Base-by-base conservation (phyloP, 2,888 invertebrate genomes). In the Sepiola atlantica region DNA sequence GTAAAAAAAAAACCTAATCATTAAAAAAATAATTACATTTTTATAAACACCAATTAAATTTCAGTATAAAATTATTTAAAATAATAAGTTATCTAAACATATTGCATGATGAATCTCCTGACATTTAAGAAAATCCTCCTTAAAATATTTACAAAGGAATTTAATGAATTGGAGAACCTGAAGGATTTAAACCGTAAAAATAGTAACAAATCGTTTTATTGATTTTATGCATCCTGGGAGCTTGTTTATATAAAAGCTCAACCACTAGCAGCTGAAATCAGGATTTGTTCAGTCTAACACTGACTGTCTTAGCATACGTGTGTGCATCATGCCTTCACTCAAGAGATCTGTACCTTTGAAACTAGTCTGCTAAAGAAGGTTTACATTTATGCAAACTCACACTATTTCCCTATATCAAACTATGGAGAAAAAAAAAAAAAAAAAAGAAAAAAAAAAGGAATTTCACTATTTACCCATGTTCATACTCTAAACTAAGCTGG, bases 181-280 rank as follows among this genome's bases (percentile, higher is more conserved):
- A 77, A n/a, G n/a, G 77, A 61, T 28, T 24, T 61, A 0, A 28
- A 28, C 10, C 2, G 28, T 61, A 77, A 77, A 77, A 77, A 77
- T 77, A 77, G n/a, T 77, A 77, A n/a, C 77, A 10, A 16, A 2
- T n/a, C 77, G n/a, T 77, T 28, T 10, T 77, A 77, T 77, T 77
- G 77, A 77, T 77, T 77, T n/a, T 77, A 1, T n/a, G 77, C 24
- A 10, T 57, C 57, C 24, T 10, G 61, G 1, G 28, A n/a, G 77
- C n/a, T 77, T 77, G 77, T 77, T 77, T 77, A 77, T 77, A 77
- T 16, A 77, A 45, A 77, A 77, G 77, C 77, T 77, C n/a, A 77
- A 77, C n/a, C n/a, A n/a, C 77, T 77, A 16, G n/a, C n/a, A 77
- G 77, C 28, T 12, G 28, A 61, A 28, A n/a, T 77, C 14, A n/a